phyloP scores from a whole-genome alignment of 2,888 invertebrate genomes.

The Agrilus biguttatus region DNA sequence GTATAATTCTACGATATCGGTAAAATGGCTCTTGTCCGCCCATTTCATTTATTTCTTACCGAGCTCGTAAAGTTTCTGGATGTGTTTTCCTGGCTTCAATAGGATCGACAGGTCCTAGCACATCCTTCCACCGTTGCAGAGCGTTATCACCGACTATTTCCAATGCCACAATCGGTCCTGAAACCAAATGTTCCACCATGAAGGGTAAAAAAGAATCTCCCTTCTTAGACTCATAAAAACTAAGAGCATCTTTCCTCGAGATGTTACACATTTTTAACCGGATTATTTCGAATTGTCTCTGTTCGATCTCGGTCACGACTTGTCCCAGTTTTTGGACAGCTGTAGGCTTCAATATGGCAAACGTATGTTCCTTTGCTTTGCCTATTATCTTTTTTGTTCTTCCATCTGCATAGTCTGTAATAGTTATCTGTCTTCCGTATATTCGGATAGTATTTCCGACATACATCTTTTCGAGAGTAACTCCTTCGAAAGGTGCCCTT shows the following conservation, averaged over 20 bases:
- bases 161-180: slow-evolving; percentile 54
- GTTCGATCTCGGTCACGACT: slow-evolving; percentile 52
- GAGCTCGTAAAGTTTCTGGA: slow-evolving; percentile 46
- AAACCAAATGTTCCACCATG: slow-evolving; percentile 47
- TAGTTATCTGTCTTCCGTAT: slow-evolving; percentile 58
- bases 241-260: slow-evolving; percentile 45
- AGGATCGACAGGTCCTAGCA: slow-evolving; percentile 50
- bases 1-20: too few relatives aligned
- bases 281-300: slow-evolving; percentile 43
- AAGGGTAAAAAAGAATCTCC: slow-evolving; percentile 49
- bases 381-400: slow-evolving; percentile 48
- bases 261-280: slow-evolving; percentile 61
- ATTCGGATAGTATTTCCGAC: slow-evolving; percentile 59
- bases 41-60: slow-evolving; percentile 12
- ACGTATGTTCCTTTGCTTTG: slow-evolving; percentile 52
- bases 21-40: not conserved
- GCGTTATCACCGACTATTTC: slow-evolving; percentile 62
- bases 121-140: slow-evolving; percentile 40
- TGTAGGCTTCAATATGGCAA: slow-evolving; percentile 65
- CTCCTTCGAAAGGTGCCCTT: slow-evolving; percentile 50
- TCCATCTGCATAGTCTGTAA: slow-evolving; percentile 58
- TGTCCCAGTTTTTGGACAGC: slow-evolving; percentile 55
- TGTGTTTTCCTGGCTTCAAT: slow-evolving; percentile 36
- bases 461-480: slow-evolving; percentile 52
- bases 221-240: slow-evolving; percentile 44